phyloP scores from a whole-genome alignment of 92 coral and sea anemone species.

The Desmophyllum pertusum region DNA sequence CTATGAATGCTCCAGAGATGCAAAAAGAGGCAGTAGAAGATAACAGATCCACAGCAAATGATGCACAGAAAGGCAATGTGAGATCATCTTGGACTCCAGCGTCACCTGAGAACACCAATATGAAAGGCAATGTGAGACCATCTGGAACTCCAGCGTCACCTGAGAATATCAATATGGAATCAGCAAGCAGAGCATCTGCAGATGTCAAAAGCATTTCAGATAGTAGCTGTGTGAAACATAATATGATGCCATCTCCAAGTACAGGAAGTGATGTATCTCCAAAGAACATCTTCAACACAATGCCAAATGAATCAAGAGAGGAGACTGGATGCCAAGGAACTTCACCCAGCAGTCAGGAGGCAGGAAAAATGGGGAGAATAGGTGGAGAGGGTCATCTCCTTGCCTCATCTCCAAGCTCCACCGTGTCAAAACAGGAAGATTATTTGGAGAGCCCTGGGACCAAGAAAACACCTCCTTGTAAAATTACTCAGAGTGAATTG shows the following conservation, averaged over 20 bases:
- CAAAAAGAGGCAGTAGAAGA: not conserved
- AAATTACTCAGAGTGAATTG: conserved; percentile 9
- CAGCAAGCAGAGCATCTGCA: not conserved
- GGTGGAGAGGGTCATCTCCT: not conserved
- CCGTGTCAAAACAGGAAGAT: not conserved
- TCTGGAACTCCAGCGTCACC: not conserved
- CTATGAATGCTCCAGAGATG: not conserved
- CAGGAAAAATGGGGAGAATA: not conserved
- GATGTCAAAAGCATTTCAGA: not conserved
- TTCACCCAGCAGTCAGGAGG: not conserved
- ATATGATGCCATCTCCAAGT: not conserved
- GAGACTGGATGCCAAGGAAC: not conserved
- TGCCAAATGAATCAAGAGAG: not conserved
- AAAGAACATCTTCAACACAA: not conserved
- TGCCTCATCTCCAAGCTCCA: not conserved
- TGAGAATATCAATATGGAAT: not conserved
- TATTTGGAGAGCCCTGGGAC: not conserved
- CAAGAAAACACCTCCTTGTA: not conserved
- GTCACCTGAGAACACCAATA: not conserved
- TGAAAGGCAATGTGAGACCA: not conserved
- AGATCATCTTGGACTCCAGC: not conserved
- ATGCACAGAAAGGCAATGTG: not conserved
- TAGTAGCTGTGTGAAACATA: not conserved
- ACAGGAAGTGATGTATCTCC: not conserved
- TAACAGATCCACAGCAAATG: not conserved